Evolutionary conservation across 1,140 invertebrate species (phyloP).

Genomic region (Harpegnathos saltator): DNA sequence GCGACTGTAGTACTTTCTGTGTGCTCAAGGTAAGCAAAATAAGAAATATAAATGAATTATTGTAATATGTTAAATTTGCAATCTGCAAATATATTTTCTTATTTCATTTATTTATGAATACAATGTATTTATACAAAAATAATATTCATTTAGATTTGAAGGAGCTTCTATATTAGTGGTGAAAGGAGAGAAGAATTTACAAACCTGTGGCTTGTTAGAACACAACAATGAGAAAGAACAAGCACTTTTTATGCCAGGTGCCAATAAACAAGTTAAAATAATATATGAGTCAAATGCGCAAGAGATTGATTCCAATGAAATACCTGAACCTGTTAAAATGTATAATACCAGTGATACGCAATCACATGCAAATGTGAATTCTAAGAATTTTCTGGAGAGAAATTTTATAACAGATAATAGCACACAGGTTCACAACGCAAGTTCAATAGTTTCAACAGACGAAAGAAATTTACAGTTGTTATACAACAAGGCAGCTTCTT

Average conservation of each 20-base stretch:
- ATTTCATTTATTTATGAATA: neutral
- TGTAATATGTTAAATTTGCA: neutral
- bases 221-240: constrained; percentile 89
- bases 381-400: constrained; percentile 48
- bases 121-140: neutral
- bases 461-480: constrained; percentile 44
- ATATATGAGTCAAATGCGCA: constrained; percentile 89
- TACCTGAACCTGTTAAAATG: constrained; percentile 10
- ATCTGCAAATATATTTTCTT: neutral
- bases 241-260: constrained; percentile 85
- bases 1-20: constrained; percentile 91
- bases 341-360: constrained; percentile 41
- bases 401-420: neutral
- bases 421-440: neutral
- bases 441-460: neutral
- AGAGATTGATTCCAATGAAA: constrained; percentile 79
- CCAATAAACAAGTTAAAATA: constrained; percentile 89
- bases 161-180: constrained; percentile 92
- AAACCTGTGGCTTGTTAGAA: constrained; percentile 91
- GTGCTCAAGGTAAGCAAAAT: constrained; percentile 89
- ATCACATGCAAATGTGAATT: constrained; percentile 3
- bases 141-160: constrained; percentile 84
- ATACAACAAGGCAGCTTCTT: constrained; percentile 42
- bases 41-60: neutral
- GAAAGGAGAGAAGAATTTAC: constrained; percentile 90